Conservation (phyloP, 37 sponge, comb jelly and placozoan genomes). For the Cliona cf. orientalis region DNA sequence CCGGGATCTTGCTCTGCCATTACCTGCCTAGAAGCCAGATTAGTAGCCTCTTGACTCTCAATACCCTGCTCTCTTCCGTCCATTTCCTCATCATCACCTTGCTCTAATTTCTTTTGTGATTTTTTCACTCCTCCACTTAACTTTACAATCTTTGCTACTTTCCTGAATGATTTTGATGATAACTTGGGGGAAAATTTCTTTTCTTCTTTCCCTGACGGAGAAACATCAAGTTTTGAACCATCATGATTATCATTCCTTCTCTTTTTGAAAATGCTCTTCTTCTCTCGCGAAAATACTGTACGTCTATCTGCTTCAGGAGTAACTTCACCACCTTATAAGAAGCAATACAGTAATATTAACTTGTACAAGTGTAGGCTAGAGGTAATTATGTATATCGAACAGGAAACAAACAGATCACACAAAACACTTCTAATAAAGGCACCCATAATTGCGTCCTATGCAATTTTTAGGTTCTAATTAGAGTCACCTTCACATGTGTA, state of each 20-base stretch:
- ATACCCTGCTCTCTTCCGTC: not conserved
- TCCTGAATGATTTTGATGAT: slow-evolving; percentile 15
- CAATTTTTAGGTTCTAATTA: no score
- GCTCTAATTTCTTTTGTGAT: not conserved
- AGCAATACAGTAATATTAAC: not conserved
- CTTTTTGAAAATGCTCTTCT: slow-evolving; percentile 39
- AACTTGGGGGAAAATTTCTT: not conserved
- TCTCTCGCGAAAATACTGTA: not conserved
- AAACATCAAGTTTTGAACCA: no score
- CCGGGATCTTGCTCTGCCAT: not conserved
- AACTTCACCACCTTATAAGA: not conserved
- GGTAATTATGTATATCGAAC: not conserved
- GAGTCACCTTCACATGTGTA: no score
- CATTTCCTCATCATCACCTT: not conserved
- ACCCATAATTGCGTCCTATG: no score
- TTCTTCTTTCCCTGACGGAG: no score
- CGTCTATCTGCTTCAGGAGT: not conserved
- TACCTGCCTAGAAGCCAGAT: not conserved
- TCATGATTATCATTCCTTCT: not conserved
- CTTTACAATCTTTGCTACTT: slow-evolving; percentile 15
- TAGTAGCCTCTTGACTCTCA: not conserved
- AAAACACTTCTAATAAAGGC: not conserved
- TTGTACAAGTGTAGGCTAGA: not conserved
- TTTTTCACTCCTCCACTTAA: not conserved
- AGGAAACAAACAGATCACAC: not conserved